A percentile compares a stretch with the other conserved stretches of the same genome.
These are phyloP conservation scores for Zosterops japonicus DNA, from an alignment of 2,113 vertebrate genomes.

Conservation along the genomic window DNA sequence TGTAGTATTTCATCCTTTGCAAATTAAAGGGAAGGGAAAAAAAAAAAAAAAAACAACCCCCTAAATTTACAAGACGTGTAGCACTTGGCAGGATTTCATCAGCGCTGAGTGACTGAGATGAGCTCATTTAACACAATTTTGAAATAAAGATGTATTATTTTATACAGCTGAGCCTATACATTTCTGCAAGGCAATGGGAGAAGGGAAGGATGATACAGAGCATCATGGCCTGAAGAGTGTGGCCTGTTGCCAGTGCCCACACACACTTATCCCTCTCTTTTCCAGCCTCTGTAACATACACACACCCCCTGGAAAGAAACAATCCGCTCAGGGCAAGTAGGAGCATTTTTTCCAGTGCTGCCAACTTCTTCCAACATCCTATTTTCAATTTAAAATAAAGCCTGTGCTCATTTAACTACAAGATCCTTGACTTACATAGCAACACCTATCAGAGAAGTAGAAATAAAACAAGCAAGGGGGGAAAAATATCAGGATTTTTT, in stretches of 20 bases:
- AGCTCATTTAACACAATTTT: slow-evolving; percentile 17
- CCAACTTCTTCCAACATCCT: background rate
- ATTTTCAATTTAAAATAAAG: background rate
- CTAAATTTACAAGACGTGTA: background rate
- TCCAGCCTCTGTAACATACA: background rate
- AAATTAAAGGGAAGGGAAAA: background rate
- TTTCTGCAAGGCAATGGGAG: background rate
- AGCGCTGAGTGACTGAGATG: slow-evolving; percentile 4
- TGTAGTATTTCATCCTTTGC: background rate
- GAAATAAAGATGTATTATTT: background rate
- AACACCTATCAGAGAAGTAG: background rate
- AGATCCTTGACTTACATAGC: background rate
- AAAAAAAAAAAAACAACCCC: background rate
- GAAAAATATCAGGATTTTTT: background rate
- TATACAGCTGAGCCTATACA: background rate
- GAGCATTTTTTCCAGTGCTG: background rate
- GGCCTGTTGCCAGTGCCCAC: background rate
- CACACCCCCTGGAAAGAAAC: background rate
- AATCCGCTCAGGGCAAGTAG: background rate
- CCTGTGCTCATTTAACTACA: background rate
- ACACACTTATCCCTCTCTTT: background rate
- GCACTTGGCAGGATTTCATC: slow-evolving; percentile 22
- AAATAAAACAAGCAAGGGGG: background rate
- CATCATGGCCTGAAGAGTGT: background rate
- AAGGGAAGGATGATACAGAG: background rate